phyloP scores from a whole-genome alignment of 2,888 invertebrate species.

The Drosophila mimica region DNA sequence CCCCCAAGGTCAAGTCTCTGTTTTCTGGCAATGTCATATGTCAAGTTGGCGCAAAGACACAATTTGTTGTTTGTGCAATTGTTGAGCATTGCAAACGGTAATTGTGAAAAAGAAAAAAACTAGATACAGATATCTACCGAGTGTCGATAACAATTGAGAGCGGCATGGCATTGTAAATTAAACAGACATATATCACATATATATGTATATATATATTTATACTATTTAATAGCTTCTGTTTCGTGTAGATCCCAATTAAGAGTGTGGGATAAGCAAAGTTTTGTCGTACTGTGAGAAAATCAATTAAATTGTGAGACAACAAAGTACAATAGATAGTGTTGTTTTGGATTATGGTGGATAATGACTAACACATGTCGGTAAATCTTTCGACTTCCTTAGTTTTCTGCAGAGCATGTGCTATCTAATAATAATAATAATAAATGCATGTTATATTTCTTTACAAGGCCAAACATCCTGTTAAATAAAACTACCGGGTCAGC shows the following conservation, averaged over 20 bases:
- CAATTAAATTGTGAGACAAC: neutral
- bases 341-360: slow-evolving; percentile 17
- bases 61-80: slow-evolving; percentile 33
- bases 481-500: neutral
- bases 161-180: slow-evolving; percentile 56
- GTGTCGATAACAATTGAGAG: slow-evolving; percentile 39
- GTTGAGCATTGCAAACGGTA: slow-evolving; percentile 66
- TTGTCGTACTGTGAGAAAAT: neutral
- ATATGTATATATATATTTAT: neutral
- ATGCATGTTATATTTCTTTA: slow-evolving; percentile 1
- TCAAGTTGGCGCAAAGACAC: slow-evolving; percentile 59
- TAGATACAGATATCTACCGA: slow-evolving; percentile 18
- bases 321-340: neutral
- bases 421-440: slow-evolving; percentile 3
- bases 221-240: slow-evolving; percentile 1
- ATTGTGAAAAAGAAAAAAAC: slow-evolving; percentile 43
- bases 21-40: slow-evolving; percentile 47
- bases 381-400: slow-evolving; percentile 16
- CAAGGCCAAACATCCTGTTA: slow-evolving; percentile 7
- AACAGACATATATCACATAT: slow-evolving; percentile 19
- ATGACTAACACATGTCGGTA: slow-evolving; percentile 9
- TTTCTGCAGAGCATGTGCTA: slow-evolving; percentile 10
- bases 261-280: slow-evolving; percentile 7
- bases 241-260: slow-evolving; percentile 8
- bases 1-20: slow-evolving; percentile 36